phyloP scores from a whole-genome alignment of 2,113 vertebrate species.

The Ceyx melanurus region DNA sequence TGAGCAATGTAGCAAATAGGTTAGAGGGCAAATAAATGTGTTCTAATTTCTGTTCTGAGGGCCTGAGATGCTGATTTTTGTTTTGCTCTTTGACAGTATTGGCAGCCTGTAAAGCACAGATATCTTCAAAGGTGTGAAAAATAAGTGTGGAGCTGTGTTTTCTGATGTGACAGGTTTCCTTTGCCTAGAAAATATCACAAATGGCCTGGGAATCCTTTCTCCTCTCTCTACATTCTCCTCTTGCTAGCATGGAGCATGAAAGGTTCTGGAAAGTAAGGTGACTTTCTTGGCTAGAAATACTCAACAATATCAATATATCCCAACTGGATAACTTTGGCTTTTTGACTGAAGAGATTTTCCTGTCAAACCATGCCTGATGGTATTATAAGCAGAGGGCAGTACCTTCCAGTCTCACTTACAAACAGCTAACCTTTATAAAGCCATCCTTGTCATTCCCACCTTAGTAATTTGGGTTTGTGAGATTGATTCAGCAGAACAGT shows the following conservation, averaged over 20 bases:
- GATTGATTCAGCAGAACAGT: constrained; percentile 23
- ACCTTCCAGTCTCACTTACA: neutral
- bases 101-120: neutral
- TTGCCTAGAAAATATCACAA: neutral
- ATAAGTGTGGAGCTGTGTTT: neutral
- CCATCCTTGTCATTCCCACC: neutral
- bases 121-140: neutral
- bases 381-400: neutral
- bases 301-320: neutral
- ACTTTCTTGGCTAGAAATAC: neutral
- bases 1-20: neutral
- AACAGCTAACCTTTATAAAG: constrained; percentile 34
- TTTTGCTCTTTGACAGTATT: neutral
- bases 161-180: neutral
- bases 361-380: neutral
- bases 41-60: neutral
- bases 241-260: neutral
- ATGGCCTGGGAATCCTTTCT: neutral
- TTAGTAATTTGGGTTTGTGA: constrained; percentile 19
- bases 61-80: neutral
- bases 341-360: neutral
- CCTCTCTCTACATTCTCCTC: neutral
- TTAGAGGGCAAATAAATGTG: neutral
- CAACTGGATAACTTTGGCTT: neutral
- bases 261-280: neutral